phyloP scores from a whole-genome alignment of 2,888 invertebrate species.

The Willowsia nigromaculata region DNA sequence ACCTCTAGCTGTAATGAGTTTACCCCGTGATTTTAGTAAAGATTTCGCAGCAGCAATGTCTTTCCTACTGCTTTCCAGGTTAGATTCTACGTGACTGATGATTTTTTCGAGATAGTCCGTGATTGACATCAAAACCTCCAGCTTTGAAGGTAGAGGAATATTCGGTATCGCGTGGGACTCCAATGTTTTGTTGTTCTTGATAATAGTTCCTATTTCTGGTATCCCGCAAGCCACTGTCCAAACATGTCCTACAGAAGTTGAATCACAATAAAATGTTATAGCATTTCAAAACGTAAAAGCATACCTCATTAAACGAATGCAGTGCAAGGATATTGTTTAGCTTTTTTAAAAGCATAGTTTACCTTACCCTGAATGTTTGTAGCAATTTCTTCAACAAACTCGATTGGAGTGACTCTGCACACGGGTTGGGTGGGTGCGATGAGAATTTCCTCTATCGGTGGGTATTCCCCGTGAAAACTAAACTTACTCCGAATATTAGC shows the following conservation, averaged over 20 bases:
- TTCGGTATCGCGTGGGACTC: conserved; percentile 29
- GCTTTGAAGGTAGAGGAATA: conserved; percentile 17
- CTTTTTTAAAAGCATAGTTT: neutral
- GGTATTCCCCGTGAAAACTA: conserved; percentile 4
- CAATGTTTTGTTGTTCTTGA: conserved; percentile 17
- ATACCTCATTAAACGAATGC: neutral
- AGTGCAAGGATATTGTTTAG: neutral
- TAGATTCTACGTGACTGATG: neutral
- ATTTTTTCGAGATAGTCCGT: conserved; percentile 18
- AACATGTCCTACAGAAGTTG: conserved; percentile 41
- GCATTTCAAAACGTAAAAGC: too few relatives aligned
- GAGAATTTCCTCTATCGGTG: neutral
- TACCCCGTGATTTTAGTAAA: neutral
- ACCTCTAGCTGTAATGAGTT: neutral
- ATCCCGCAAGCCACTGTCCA: conserved; percentile 8
- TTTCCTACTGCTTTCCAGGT: neutral
- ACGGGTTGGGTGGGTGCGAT: neutral
- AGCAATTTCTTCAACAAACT: conserved; percentile 31
- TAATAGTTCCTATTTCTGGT: neutral
- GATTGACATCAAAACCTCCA: conserved; percentile 1
- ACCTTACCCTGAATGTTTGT: neutral
- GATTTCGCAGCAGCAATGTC: neutral
- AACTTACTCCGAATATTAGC: neutral
- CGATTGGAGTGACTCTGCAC: neutral
- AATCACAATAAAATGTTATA: too few relatives aligned